These are phyloP conservation scores for Rhipidura dahli DNA, from an alignment of 2,113 vertebrate species.

Conservation along the genomic window DNA sequence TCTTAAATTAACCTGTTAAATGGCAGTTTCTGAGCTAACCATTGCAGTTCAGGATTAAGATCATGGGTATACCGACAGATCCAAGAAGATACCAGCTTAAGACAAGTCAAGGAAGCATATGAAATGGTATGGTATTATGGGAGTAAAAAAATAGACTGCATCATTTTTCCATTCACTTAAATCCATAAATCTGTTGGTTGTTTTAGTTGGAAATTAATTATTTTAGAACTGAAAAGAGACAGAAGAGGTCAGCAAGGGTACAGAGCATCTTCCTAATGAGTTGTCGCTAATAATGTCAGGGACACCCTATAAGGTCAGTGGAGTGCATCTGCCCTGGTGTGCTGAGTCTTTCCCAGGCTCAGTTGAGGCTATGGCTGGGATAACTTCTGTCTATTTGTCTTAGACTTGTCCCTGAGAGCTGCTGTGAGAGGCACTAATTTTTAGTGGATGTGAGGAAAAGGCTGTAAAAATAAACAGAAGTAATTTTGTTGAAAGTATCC, in stretches of 20 bases:
- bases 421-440: background rate
- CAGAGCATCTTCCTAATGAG: background rate
- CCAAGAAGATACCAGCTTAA: background rate
- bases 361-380: background rate
- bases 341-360: background rate
- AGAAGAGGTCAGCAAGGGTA: background rate
- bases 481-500: conserved; percentile 16
- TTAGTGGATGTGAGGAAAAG: background rate
- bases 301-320: background rate
- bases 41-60: background rate
- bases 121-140: background rate
- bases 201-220: background rate
- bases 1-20: background rate
- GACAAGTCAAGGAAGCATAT: rapidly evolving
- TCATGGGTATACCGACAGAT: background rate
- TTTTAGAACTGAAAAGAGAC: background rate
- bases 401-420: background rate
- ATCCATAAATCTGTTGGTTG: background rate
- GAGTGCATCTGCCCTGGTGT: background rate
- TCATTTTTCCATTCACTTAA: background rate
- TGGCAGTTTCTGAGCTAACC: background rate
- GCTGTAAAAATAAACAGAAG: conserved; percentile 18
- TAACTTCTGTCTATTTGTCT: background rate
- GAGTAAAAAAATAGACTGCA: background rate
- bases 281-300: background rate